Percentiles rank a stretch among this genome's conserved stretches.
Evolutionary conservation across 2,113 vertebrate species (phyloP).

Genomic region (Verasper variegatus): DNA sequence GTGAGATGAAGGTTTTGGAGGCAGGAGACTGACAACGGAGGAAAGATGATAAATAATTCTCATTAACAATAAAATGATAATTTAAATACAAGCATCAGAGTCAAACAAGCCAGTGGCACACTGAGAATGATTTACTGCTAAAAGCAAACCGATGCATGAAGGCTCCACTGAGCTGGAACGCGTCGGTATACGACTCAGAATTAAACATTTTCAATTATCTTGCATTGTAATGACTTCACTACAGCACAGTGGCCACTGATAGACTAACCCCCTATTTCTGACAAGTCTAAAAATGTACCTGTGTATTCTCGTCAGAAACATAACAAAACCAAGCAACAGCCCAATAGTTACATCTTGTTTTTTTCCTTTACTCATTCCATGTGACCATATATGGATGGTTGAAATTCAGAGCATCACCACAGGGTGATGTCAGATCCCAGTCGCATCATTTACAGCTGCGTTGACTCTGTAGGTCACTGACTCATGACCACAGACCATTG

Average conservation of each 20-base stretch:
- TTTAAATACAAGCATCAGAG: conserved; percentile 15
- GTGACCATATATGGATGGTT: conserved; percentile 5
- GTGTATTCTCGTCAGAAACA: not conserved
- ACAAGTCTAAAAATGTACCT: not conserved
- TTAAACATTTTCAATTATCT: conserved; percentile 3
- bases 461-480: conserved; percentile 22
- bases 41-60: conserved; percentile 30
- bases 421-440: conserved; percentile 52
- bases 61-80: conserved; percentile 30
- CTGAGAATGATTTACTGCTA: conserved; percentile 10
- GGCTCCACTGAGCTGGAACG: conserved; percentile 10
- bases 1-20: conserved; percentile 22
- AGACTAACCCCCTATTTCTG: too few species aligned
- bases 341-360: not conserved
- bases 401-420: conserved; percentile 26
- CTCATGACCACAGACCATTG: conserved; percentile 15
- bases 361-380: not conserved
- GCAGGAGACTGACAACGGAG: conserved; percentile 30
- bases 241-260: not conserved
- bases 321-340: too few species aligned
- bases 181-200: conserved; percentile 1
- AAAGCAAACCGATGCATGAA: not conserved
- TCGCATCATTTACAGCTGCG: conserved; percentile 20
- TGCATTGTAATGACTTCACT: conserved; percentile 1
- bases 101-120: conserved; percentile 13